Conservation (phyloP, 2,888 invertebrate genomes). For the Cerceris ruficornis region DNA sequence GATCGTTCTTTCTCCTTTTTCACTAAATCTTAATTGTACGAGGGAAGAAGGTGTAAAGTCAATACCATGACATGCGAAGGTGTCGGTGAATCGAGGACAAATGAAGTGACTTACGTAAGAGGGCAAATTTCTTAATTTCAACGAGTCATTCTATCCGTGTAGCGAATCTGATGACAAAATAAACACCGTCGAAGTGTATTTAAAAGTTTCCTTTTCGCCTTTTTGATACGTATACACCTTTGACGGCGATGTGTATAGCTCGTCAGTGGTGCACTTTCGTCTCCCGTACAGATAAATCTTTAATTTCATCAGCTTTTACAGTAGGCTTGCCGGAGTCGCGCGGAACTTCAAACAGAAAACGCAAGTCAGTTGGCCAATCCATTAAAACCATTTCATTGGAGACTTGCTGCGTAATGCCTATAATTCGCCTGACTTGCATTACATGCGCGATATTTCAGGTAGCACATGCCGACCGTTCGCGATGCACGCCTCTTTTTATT, state of each 20-base stretch:
- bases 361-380: conserved; percentile 67
- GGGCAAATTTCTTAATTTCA: background rate
- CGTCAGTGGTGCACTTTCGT: conserved; percentile 35
- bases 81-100: no score
- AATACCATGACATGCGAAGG: no score
- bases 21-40: no score
- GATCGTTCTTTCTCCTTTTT: no score
- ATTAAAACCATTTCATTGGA: conserved; percentile 66
- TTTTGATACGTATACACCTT: background rate
- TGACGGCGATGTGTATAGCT: conserved; percentile 31
- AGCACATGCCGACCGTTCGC: conserved; percentile 37
- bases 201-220: background rate
- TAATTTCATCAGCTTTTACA: conserved; percentile 59
- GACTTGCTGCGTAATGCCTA: conserved; percentile 61
- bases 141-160: background rate
- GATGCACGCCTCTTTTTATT: conserved; percentile 9
- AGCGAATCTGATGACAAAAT: background rate
- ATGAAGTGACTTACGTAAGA: no score
- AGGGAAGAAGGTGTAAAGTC: no score
- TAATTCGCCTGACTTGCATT: conserved; percentile 63
- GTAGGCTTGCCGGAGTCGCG: conserved; percentile 43
- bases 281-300: conserved; percentile 39
- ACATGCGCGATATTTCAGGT: conserved; percentile 45
- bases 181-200: background rate
- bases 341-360: conserved; percentile 50